These are phyloP conservation scores for Lottia scabra DNA, from an alignment of 2,888 invertebrate species.

Conservation along the genomic window DNA sequence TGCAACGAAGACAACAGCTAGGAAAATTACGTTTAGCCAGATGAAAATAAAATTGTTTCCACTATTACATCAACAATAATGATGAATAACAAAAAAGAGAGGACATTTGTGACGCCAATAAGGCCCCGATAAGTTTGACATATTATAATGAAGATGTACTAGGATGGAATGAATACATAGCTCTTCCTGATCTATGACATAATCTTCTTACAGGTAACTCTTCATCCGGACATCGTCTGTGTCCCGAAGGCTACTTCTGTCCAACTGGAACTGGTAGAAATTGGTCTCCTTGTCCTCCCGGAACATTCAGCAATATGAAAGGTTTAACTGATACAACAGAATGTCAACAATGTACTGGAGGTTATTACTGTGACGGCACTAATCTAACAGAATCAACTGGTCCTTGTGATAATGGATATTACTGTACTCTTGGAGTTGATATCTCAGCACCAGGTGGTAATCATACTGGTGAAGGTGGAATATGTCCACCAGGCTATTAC, in stretches of 20 bases:
- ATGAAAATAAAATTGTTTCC: too few species aligned
- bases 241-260: conserved; percentile 64
- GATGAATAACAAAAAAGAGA: too few species aligned
- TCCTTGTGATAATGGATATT: conserved; percentile 59
- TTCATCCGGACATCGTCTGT: conserved; percentile 55
- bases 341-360: conserved; percentile 56
- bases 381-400: conserved; percentile 61
- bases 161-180: too few species aligned
- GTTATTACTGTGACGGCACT: conserved; percentile 56
- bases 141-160: too few species aligned
- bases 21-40: too few species aligned
- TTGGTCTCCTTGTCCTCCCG: conserved; percentile 60
- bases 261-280: conserved; percentile 60
- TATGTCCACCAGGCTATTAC: conserved; percentile 60
- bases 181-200: too few species aligned
- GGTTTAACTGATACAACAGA: conserved; percentile 49
- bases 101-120: too few species aligned
- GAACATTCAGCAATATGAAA: conserved; percentile 61
- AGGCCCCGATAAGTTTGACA: too few species aligned
- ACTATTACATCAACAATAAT: too few species aligned
- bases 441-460: conserved; percentile 57
- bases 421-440: conserved; percentile 62
- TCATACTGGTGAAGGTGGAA: conserved; percentile 63
- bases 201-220: conserved; percentile 49
- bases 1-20: too few species aligned